phyloP scores from a whole-genome alignment of 2,888 invertebrate species.

The Himalopsyche anomala region DNA sequence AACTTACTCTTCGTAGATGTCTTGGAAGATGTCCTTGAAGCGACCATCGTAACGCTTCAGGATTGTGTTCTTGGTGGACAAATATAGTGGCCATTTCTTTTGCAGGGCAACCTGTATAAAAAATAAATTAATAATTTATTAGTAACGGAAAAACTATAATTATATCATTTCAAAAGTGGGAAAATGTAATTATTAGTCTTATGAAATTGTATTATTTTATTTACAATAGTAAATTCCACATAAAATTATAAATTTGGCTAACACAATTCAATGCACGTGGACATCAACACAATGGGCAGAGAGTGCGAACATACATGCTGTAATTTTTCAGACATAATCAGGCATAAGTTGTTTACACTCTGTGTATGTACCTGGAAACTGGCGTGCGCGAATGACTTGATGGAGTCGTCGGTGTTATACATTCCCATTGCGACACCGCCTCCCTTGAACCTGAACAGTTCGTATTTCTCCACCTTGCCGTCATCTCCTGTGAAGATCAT shows the following conservation, averaged over 20 bases:
- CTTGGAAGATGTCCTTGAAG: slow-evolving; percentile 95
- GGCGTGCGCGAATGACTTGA: slow-evolving; percentile 88
- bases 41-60: slow-evolving; percentile 92
- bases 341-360: no score
- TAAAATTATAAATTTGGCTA: no score
- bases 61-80: slow-evolving; percentile 95
- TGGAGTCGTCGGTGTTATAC: slow-evolving; percentile 94
- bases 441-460: slow-evolving; percentile 84
- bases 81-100: slow-evolving; percentile 92
- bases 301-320: no score
- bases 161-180: no score
- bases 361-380: slow-evolving; percentile 82
- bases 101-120: slow-evolving; percentile 80
- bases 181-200: no score
- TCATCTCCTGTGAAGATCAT: slow-evolving; percentile 82
- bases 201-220: no score
- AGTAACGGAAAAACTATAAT: neutral
- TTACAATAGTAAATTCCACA: no score
- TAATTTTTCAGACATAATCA: neutral
- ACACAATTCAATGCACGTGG: no score
- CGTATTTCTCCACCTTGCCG: slow-evolving; percentile 77
- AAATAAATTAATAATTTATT: neutral
- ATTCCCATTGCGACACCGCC: slow-evolving; percentile 90
- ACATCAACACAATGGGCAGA: no score
- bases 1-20: slow-evolving; percentile 86